These are phyloP conservation scores for Australoheros facetus DNA, from an alignment of 2,797 vertebrate species.

Conservation along the genomic window DNA sequence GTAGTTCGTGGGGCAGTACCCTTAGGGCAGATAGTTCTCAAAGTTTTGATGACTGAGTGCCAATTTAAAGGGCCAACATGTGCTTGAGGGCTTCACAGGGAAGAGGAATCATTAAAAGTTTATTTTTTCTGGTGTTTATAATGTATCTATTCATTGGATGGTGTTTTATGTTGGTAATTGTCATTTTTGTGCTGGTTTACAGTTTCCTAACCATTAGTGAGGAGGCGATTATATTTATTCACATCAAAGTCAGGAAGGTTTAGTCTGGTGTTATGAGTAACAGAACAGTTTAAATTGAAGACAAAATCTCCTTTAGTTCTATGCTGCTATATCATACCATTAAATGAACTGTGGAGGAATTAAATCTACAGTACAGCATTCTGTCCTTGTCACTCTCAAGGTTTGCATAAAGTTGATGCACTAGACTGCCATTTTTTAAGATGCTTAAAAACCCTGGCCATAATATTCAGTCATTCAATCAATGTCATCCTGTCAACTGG, in stretches of 20 bases:
- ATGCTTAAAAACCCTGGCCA: too few relatives aligned
- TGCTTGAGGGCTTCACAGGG: not conserved
- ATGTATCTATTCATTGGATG: not conserved
- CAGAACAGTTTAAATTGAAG: not conserved
- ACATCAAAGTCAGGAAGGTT: not conserved
- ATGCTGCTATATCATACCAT: too few relatives aligned
- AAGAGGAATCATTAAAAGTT: not conserved
- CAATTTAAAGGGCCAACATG: not conserved
- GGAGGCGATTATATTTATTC: not conserved
- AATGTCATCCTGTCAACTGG: not conserved
- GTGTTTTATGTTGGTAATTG: not conserved
- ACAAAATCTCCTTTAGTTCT: not conserved
- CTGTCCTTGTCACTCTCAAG: too few relatives aligned
- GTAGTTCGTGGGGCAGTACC: not conserved
- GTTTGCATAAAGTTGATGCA: too few relatives aligned
- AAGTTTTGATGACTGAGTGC: conserved; percentile 1
- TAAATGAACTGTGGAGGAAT: too few relatives aligned
- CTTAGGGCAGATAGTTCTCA: not conserved
- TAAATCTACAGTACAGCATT: too few relatives aligned
- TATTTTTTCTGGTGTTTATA: not conserved
- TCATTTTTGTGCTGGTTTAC: not conserved
- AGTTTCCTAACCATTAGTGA: not conserved
- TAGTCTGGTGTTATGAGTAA: not conserved
- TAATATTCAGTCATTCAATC: not conserved
- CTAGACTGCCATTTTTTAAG: too few relatives aligned